phyloP scores from a whole-genome alignment of 2,797 vertebrate genomes.

The Coregonus suidteri region DNA sequence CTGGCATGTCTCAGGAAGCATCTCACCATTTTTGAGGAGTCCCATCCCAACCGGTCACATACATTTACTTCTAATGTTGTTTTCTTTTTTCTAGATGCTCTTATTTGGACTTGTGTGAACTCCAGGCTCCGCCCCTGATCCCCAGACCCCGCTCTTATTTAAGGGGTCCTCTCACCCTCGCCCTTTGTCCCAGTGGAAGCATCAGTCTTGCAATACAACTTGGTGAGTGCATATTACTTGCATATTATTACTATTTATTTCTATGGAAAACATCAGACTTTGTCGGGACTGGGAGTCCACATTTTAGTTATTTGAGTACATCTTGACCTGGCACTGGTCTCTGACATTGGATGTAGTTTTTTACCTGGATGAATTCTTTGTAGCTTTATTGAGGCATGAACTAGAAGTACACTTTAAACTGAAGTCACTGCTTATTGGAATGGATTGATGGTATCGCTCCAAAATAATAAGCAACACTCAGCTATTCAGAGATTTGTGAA shows the following conservation, averaged over 20 bases:
- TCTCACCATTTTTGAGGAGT: conserved; percentile 35
- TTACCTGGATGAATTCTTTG: neutral
- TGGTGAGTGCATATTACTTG: conserved; percentile 76
- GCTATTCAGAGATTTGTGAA: neutral
- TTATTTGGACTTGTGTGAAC: conserved; percentile 80
- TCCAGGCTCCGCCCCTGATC: conserved; percentile 70
- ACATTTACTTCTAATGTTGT: conserved; percentile 46
- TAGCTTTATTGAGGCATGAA: neutral
- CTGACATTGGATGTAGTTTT: neutral
- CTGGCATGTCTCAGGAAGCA: conserved; percentile 39
- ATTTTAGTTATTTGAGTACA: neutral
- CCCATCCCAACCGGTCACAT: conserved; percentile 62
- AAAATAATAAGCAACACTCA: neutral
- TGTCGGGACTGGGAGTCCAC: neutral
- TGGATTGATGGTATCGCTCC: neutral
- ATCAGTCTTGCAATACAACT: conserved; percentile 75
- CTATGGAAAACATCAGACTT: conserved; percentile 26
- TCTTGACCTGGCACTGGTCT: conserved; percentile 3
- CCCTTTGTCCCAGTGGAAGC: conserved; percentile 81
- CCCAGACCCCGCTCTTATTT: conserved; percentile 71
- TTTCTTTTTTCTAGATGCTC: conserved; percentile 61
- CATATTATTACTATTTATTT: conserved; percentile 25
- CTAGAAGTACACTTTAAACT: neutral
- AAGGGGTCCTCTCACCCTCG: conserved; percentile 62
- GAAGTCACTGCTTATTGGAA: neutral